phyloP scores from a whole-genome alignment of 2,113 vertebrate genomes.

The Sigmodon hispidus region DNA sequence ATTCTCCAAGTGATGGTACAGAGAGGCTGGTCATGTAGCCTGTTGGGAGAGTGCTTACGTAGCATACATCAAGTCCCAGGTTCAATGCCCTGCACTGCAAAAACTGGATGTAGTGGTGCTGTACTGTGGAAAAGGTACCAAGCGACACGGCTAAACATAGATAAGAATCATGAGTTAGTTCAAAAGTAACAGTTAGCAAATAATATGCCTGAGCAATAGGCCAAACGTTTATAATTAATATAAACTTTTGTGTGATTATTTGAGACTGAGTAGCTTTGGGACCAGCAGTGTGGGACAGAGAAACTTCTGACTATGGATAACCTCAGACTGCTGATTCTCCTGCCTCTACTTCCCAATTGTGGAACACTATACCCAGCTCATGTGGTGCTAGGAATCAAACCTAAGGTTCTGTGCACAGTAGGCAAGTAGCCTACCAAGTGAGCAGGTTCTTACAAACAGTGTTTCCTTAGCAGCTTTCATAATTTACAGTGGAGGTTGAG shows the following conservation, averaged over 20 bases:
- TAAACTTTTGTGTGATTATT: no score
- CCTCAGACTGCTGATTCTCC: neutral
- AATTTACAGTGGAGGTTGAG: neutral
- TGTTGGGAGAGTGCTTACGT: neutral
- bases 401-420: neutral
- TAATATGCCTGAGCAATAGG: no score
- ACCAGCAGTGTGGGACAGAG: no score
- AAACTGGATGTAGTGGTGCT: neutral
- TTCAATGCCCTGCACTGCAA: neutral
- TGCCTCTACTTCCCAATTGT: neutral
- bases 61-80: neutral
- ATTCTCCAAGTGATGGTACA: neutral
- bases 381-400: neutral
- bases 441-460: neutral
- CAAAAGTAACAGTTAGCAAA: no score
- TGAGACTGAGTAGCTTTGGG: no score
- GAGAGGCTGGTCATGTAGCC: neutral
- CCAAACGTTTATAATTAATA: no score
- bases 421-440: neutral
- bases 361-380: neutral
- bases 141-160: no score
- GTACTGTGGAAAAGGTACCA: no score
- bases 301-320: neutral
- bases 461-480: no score
- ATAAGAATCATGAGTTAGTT: no score